Percentiles rank a stretch among this genome's conserved stretches.
phyloP scores from a whole-genome alignment of 2,113 vertebrate species.

The Plectropomus leopardus region DNA sequence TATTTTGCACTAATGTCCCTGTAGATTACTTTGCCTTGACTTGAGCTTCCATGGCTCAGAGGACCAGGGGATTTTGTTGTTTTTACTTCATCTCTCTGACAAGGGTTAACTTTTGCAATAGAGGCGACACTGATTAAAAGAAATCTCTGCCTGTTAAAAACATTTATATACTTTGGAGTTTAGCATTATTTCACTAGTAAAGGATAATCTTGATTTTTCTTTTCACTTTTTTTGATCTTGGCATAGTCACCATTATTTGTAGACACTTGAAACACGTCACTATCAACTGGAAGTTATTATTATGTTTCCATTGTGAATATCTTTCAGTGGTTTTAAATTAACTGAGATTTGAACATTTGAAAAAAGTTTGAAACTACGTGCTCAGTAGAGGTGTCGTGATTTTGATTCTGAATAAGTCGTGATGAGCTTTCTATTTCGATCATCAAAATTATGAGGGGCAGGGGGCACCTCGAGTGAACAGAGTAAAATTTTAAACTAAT shows the following conservation, averaged over 20 bases:
- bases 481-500: too few species aligned
- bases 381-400: too few species aligned
- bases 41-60: slow-evolving; percentile 55
- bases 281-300: background rate
- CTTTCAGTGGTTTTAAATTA: background rate
- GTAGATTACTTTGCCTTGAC: slow-evolving; percentile 66
- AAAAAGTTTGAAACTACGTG: background rate
- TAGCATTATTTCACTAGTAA: background rate
- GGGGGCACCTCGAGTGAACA: too few species aligned
- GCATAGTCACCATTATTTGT: background rate
- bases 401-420: too few species aligned
- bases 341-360: background rate
- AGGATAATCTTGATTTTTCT: background rate
- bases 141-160: background rate
- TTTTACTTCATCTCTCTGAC: slow-evolving; percentile 39
- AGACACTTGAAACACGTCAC: background rate
- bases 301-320: background rate
- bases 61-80: slow-evolving; percentile 29
- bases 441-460: too few species aligned
- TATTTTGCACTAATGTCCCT: slow-evolving; percentile 66
- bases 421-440: too few species aligned
- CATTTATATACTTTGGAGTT: background rate
- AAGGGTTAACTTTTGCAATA: slow-evolving; percentile 14
- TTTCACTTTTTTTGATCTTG: background rate
- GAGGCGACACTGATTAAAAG: background rate